Evolutionary conservation across 2,113 vertebrate species (phyloP).

Genomic region (Rhinoderma darwinii): DNA sequence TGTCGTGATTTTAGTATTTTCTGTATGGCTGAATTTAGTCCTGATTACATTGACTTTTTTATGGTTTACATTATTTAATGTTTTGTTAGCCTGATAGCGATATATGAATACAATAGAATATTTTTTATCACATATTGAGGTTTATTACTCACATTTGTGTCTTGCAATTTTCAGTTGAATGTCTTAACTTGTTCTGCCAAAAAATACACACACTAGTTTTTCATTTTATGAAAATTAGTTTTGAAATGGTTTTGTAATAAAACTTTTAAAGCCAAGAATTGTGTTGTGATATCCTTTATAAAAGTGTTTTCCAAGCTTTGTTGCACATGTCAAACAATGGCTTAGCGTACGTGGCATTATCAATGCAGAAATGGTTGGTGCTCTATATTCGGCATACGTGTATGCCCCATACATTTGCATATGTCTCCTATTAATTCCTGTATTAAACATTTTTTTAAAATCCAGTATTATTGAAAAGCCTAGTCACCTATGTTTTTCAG

Average conservation of each 20-base stretch:
- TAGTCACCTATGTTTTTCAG: too few species aligned
- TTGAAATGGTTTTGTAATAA: constrained; percentile 38
- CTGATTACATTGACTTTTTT: neutral
- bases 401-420: too few species aligned
- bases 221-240: constrained; percentile 26
- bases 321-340: too few species aligned
- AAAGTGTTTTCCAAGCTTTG: neutral
- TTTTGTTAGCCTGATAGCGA: neutral
- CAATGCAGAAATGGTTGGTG: too few species aligned
- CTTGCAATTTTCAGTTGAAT: neutral
- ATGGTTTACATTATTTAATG: neutral
- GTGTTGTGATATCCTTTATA: neutral
- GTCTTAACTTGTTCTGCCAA: neutral
- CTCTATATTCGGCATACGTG: too few species aligned
- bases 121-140: neutral
- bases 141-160: neutral
- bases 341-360: too few species aligned
- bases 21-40: neutral
- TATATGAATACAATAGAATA: neutral
- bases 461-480: too few species aligned
- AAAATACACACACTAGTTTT: neutral
- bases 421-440: too few species aligned
- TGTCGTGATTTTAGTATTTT: neutral
- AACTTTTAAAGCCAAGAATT: neutral
- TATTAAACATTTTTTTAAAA: too few species aligned